Evolutionary conservation across 2,797 vertebrate genomes (phyloP), one percentile per base, ranked within the genome.

Genomic region (Adrianichthys oophorus): DNA sequence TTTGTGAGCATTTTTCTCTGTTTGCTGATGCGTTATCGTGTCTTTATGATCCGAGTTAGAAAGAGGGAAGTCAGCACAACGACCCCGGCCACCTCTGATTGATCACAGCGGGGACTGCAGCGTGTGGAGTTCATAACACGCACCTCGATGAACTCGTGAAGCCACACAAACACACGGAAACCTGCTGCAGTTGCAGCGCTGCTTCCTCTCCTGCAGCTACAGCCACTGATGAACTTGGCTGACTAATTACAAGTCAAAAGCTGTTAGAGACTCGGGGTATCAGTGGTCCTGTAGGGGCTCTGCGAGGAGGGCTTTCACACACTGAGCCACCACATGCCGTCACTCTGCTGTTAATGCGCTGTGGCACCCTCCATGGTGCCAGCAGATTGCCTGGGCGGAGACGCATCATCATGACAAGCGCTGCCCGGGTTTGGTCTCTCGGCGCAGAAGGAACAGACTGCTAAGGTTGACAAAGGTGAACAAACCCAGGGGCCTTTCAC

Each of bases 201-300:
- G 46, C 71, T 61, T 57, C 70, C 21, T 66, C 80, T 84, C 82
- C 82, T n/a, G 68, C 52, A 59, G 85, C 78, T 66, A 60, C 21
- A 65, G 71, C 83, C 46, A 78, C 78, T 86, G 87, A 92, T 90
- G 85, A 90, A 91, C 83, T 80, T 79, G 85, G 82, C 77, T 58
- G 56, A 73, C 85, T 92, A 90, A 92, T 90, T 89, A 81, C 68
- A 52, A 89, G 90, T 92, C 89, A 89, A 76, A 89, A 89, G 89
- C 85, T 84, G 85, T 91, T 90, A 89, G 85, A 72, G 41, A 60
- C 82, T 78, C 55, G 47, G 83, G 81, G 78, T 79, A 71, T 88
- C 87, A 78, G 80, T 57, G 70, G 73, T 72, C 82, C 79, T 59
- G 71, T 48, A 75, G 87, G 85, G 79, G 67, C 56, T 46, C 23